Evolutionary conservation across 2,888 invertebrate species (phyloP).

Genomic region (Siphonodentalium dalli): DNA sequence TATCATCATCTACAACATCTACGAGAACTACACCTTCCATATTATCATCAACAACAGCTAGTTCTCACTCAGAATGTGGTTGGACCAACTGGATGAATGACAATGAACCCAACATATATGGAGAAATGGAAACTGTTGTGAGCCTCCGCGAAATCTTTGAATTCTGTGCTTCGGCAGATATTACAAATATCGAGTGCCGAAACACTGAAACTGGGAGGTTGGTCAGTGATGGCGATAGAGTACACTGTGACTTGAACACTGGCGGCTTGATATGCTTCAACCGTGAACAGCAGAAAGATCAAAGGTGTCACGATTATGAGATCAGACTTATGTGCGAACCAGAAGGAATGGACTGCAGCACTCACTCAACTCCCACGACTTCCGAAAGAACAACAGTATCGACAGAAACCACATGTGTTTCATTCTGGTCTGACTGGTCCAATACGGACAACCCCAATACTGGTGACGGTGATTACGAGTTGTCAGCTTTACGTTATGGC

Average conservation of each 20-base stretch:
- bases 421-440: constrained; percentile 42
- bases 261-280: constrained; percentile 73
- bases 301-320: constrained; percentile 53
- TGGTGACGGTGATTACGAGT: constrained; percentile 41
- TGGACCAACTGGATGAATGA: constrained; percentile 84
- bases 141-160: not conserved
- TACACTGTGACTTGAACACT: constrained; percentile 28
- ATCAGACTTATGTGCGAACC: constrained; percentile 67
- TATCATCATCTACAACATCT: too few species aligned
- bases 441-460: constrained; percentile 41
- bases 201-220: too few species aligned
- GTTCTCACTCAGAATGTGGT: constrained; percentile 72
- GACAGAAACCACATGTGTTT: constrained; percentile 7
- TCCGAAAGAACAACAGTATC: constrained; percentile 4
- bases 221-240: too few species aligned
- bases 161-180: too few species aligned
- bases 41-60: too few species aligned
- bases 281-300: constrained; percentile 41
- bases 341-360: constrained; percentile 40
- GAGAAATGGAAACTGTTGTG: constrained; percentile 50
- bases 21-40: too few species aligned
- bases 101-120: constrained; percentile 41
- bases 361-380: constrained; percentile 4
- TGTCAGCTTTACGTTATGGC: constrained; percentile 30
- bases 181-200: too few species aligned